Percentiles rank a stretch among this genome's conserved stretches.
Evolutionary conservation across 2,113 vertebrate genomes (phyloP).

Genomic region (Tautogolabrus adspersus): DNA sequence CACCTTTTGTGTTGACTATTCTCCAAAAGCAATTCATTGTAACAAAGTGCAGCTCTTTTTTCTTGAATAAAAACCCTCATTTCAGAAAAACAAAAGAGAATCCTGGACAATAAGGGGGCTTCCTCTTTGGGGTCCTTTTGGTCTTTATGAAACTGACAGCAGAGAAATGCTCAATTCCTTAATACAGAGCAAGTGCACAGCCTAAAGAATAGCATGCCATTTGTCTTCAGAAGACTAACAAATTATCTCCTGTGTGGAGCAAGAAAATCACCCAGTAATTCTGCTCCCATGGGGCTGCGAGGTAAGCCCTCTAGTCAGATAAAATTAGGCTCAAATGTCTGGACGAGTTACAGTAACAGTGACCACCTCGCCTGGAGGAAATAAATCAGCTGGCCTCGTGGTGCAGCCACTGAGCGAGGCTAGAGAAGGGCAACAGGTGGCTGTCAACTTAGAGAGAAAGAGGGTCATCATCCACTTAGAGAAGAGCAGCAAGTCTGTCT

Average conservation of each 20-base stretch:
- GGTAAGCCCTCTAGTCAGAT: slow-evolving; percentile 71
- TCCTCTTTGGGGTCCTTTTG: slow-evolving; percentile 3
- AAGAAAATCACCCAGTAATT: slow-evolving; percentile 62
- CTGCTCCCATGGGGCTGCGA: slow-evolving; percentile 44
- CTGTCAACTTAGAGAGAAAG: slow-evolving; percentile 68
- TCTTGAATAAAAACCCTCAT: slow-evolving; percentile 18
- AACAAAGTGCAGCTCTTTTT: neutral
- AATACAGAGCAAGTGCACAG: slow-evolving; percentile 30
- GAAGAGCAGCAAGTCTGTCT: slow-evolving; percentile 52
- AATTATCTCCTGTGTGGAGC: slow-evolving; percentile 52
- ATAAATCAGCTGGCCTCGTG: slow-evolving; percentile 54
- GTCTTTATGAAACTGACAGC: slow-evolving; percentile 30
- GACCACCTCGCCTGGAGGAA: slow-evolving; percentile 58
- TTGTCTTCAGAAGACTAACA: slow-evolving; percentile 55
- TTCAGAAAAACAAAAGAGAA: slow-evolving; percentile 33
- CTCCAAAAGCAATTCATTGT: slow-evolving; percentile 18
- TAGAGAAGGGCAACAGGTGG: slow-evolving; percentile 77
- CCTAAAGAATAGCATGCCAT: slow-evolving; percentile 32
- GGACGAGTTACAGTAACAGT: slow-evolving; percentile 68
- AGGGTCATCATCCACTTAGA: slow-evolving; percentile 71
- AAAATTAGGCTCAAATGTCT: slow-evolving; percentile 77
- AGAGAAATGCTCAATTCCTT: slow-evolving; percentile 30
- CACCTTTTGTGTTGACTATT: slow-evolving; percentile 27
- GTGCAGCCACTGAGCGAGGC: slow-evolving; percentile 40
- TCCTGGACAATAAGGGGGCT: neutral